Percentiles rank a stretch among this genome's conserved stretches.
These are phyloP conservation scores for Pitta sordida DNA, from an alignment of 2,113 vertebrate genomes.

Conservation along the genomic window DNA sequence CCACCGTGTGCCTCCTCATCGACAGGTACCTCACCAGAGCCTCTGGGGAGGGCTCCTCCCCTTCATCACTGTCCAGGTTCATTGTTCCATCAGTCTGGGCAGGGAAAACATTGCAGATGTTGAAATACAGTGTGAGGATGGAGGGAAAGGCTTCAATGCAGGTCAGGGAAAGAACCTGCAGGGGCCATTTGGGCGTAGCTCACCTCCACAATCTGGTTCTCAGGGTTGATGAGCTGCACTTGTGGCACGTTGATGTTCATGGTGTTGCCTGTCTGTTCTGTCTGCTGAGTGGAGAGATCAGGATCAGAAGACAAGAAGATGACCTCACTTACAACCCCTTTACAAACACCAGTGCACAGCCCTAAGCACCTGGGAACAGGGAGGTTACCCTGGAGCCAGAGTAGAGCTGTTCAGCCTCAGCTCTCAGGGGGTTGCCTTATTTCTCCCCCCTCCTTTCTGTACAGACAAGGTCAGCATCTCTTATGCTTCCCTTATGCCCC, in stretches of 20 bases:
- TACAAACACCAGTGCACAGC: background rate
- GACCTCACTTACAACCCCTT: background rate
- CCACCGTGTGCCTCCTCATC: conserved; percentile 96
- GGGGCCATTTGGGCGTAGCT: conserved; percentile 6
- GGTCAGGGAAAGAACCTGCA: background rate
- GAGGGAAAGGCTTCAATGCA: background rate
- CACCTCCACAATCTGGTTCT: conserved; percentile 98
- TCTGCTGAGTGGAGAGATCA: conserved; percentile 65
- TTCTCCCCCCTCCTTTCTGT: background rate
- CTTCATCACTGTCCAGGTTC: conserved; percentile 95
- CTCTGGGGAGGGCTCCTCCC: conserved; percentile 94
- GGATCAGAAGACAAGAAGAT: background rate
- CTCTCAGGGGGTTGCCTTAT: background rate
- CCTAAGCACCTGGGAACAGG: background rate
- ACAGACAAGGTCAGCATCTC: background rate
- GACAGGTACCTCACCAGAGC: conserved; percentile 96
- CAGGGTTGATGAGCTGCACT: conserved; percentile 98
- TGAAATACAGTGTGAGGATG: background rate
- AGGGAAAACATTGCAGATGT: background rate
- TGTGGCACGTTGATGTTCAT: conserved; percentile 94
- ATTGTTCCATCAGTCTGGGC: conserved; percentile 87
- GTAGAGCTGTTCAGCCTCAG: background rate
- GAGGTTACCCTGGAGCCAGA: background rate
- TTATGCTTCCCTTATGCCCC: background rate
- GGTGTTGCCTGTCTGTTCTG: conserved; percentile 83